Evolutionary conservation across 2,888 invertebrate species (phyloP), one percentile per base, ranked within the genome.

Genomic region (Noctua janthe): DNA sequence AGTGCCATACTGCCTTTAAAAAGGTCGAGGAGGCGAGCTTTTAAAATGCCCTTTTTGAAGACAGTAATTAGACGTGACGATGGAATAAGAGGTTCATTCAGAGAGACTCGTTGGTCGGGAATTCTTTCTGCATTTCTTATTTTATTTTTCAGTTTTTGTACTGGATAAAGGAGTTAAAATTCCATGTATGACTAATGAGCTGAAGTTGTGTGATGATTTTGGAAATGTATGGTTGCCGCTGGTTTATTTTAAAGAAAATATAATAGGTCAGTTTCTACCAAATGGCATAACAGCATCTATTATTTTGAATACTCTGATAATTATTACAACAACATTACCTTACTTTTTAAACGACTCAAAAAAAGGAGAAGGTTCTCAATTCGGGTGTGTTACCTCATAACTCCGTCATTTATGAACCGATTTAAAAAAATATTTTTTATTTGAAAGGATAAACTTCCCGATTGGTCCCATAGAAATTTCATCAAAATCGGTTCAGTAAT

Each of bases 41-140:
- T 69, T 67, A 47, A 62, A 86, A 77, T 78, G 78, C 47, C 78
- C 74, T 78, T 83, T 76, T 80, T 75, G 62, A 81, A 80, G 77
- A 87, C 74, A 78, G 78, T 78, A 78, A 87, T 87, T 81, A 84
- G 72, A 71, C 73, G 29, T 35, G 89, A 85, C 82, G 78, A 35
- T 74, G 71, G 75, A 82, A 82, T 85, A 75, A 87, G 76, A 72
- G 29, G 64, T 56, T 69, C 47, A 69, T 77, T 76, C 76, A 71
- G 8, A 39, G 54, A 15, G 62, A 1, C n/a, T 43, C 39, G 17
- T 35, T 71, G 74, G 49, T 49, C 49, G 62, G 49, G 29, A 73
- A 64, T 54, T 77, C 59, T 73, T 35, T 39, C 69, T 66, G 17
- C 35, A 29, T 56, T 69, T 56, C 0, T 62, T 71, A 66, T 64